phyloP scores from a whole-genome alignment of 2,888 invertebrate genomes.

The Cephus rjabovi region DNA sequence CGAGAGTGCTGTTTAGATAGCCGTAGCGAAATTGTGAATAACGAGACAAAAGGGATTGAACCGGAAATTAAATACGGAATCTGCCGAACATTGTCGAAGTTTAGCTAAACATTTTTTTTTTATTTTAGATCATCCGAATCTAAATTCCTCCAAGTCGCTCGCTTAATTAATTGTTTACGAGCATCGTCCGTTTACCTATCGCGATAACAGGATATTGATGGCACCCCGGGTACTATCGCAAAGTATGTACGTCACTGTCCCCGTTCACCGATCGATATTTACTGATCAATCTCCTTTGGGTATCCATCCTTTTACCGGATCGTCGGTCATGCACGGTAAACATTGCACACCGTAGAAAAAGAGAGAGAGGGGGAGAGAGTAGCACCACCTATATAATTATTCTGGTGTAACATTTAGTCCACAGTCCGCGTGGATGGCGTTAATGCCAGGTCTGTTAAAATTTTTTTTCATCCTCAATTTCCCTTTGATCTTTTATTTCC shows the following conservation, averaged over 20 bases:
- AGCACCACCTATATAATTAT: neutral
- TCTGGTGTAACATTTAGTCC: neutral
- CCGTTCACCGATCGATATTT: neutral
- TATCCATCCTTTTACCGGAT: neutral
- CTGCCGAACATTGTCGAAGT: neutral
- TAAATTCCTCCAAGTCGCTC: neutral
- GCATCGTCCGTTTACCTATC: neutral
- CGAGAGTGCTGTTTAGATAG: neutral
- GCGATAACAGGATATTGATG: neutral
- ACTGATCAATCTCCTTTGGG: neutral
- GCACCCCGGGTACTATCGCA: neutral
- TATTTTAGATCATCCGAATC: neutral
- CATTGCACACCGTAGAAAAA: neutral
- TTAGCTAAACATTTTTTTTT: too few species aligned
- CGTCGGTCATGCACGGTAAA: neutral
- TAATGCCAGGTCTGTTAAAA: neutral
- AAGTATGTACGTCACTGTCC: neutral
- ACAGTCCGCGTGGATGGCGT: neutral
- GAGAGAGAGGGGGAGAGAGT: neutral
- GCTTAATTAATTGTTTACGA: neutral
- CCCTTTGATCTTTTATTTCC: neutral
- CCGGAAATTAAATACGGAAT: neutral
- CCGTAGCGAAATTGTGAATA: neutral
- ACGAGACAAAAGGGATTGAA: neutral
- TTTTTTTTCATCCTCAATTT: neutral